Conservation (phyloP, 2,888 invertebrate genomes). For the Magallana nippona region DNA sequence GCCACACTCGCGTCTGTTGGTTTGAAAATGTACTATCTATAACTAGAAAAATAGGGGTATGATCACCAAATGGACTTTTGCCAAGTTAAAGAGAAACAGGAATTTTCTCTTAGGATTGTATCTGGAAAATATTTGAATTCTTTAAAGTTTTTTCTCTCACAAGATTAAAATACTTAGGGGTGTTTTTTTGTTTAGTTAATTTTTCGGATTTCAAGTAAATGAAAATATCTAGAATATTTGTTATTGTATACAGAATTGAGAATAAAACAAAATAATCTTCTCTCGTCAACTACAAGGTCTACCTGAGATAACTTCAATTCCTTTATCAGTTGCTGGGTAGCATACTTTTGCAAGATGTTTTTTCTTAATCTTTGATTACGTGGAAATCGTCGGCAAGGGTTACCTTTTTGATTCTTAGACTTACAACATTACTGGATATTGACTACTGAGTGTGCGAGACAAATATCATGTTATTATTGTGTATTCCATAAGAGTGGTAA, state of each 20-base stretch:
- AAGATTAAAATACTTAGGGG: not conserved
- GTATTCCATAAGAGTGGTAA: constrained; percentile 5
- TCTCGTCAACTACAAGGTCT: not conserved
- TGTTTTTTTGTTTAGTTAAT: not conserved
- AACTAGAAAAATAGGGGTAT: too few relatives aligned
- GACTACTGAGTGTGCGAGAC: not conserved
- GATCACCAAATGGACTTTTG: not conserved
- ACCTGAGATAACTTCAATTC: not conserved
- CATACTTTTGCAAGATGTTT: too few relatives aligned
- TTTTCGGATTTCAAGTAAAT: not conserved
- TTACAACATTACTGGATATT: not conserved
- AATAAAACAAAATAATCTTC: not conserved
- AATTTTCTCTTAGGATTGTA: not conserved
- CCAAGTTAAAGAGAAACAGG: not conserved
- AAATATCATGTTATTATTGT: not conserved
- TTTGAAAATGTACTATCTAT: too few relatives aligned
- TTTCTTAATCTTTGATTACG: too few relatives aligned
- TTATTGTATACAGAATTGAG: not conserved
- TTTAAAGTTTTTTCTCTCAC: not conserved
- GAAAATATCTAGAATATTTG: constrained; percentile 8
- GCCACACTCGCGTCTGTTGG: too few relatives aligned
- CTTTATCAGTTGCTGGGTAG: too few relatives aligned
- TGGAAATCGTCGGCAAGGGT: too few relatives aligned
- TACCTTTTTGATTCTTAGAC: too few relatives aligned
- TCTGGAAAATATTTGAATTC: constrained; percentile 27